Evolutionary conservation across 2,797 vertebrate species (phyloP).

Genomic region (Ispidina lecontei): DNA sequence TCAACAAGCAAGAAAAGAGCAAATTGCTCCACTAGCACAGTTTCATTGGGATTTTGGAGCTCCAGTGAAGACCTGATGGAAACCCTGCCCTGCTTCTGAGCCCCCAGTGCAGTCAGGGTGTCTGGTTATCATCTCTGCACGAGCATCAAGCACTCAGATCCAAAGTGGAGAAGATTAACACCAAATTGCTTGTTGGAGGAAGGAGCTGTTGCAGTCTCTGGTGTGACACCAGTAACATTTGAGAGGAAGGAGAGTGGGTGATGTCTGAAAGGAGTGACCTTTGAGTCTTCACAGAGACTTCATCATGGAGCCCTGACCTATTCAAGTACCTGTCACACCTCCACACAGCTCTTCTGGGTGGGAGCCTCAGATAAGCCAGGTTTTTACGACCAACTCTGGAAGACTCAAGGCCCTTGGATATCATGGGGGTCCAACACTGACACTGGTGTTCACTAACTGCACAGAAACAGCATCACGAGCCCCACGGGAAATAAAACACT

Average conservation of each 20-base stretch:
- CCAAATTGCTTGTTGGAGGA: not conserved
- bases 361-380: not conserved
- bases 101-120: accelerated
- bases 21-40: accelerated
- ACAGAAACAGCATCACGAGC: accelerated
- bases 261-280: conserved; percentile 1
- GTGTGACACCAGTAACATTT: not conserved
- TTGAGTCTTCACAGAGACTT: not conserved
- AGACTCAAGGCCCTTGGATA: accelerated
- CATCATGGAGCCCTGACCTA: not conserved
- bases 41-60: not conserved
- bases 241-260: not conserved
- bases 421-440: accelerated
- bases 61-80: not conserved
- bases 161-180: not conserved
- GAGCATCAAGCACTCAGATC: not conserved
- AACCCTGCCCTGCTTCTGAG: not conserved
- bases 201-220: not conserved
- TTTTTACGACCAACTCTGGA: not conserved
- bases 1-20: accelerated
- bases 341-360: not conserved
- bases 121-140: not conserved
- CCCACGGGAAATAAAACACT: not conserved
- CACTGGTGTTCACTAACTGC: accelerated
- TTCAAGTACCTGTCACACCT: not conserved